Percentiles rank a stretch among this genome's conserved stretches.
Conservation (phyloP, 2,888 invertebrate genomes). For the Andrena fulva region DNA sequence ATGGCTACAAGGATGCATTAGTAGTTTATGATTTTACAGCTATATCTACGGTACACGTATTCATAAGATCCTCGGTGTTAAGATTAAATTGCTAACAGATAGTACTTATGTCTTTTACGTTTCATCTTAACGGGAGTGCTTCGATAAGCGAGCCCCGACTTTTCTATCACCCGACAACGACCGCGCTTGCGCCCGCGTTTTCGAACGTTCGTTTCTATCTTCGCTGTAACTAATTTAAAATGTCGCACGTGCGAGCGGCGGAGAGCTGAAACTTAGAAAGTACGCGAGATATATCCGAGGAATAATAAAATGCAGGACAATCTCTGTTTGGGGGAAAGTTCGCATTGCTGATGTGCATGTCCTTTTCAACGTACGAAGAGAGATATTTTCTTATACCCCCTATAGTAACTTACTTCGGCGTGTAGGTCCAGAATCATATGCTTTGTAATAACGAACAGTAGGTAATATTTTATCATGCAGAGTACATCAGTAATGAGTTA, state of each 20-base stretch:
- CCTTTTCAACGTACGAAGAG: conserved; percentile 44
- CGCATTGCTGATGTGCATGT: conserved; percentile 64
- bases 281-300: conserved; percentile 51
- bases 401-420: conserved; percentile 48
- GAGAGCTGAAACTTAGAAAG: conserved; percentile 65
- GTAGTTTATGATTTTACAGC: conserved; percentile 32
- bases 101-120: conserved; percentile 68
- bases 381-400: conserved; percentile 67
- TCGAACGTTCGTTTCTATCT: conserved; percentile 21
- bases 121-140: conserved; percentile 50
- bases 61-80: conserved; percentile 40
- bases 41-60: conserved; percentile 37
- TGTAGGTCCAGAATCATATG: conserved; percentile 43
- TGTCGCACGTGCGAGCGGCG: conserved; percentile 43
- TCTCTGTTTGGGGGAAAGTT: conserved; percentile 58
- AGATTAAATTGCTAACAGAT: conserved; percentile 51
- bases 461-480: conserved; percentile 39
- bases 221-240: conserved; percentile 30
- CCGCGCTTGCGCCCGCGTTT: conserved; percentile 41
- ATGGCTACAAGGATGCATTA: conserved; percentile 39
- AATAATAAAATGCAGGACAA: conserved; percentile 70
- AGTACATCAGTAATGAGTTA: conserved; percentile 65
- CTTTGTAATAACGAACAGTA: conserved; percentile 40
- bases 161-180: conserved; percentile 38
- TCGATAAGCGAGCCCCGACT: conserved; percentile 47